These are phyloP conservation scores for Penaeus chinensis DNA, from an alignment of 1,140 invertebrate genomes.

Conservation along the genomic window DNA sequence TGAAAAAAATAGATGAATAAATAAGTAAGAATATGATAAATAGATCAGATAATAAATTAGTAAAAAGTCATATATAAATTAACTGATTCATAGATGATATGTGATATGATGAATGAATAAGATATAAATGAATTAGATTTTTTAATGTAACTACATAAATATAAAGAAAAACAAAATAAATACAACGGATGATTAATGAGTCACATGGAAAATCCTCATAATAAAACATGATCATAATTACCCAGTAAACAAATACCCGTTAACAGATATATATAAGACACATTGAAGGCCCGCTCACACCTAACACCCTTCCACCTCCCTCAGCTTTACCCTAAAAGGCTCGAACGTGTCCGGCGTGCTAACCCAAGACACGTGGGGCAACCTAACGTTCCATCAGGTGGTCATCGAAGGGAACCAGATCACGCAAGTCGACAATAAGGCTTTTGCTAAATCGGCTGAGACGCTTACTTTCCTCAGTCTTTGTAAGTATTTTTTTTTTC, in stretches of 20 bases:
- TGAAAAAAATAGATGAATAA: too few relatives aligned
- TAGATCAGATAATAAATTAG: slow-evolving; percentile 20
- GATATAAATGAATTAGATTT: not conserved
- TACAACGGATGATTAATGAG: too few relatives aligned
- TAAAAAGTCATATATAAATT: slow-evolving; percentile 18
- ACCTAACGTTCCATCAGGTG: slow-evolving; percentile 17
- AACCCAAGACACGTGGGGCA: slow-evolving; percentile 27
- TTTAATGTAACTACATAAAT: not conserved
- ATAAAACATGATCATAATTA: too few relatives aligned
- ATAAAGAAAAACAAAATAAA: not conserved
- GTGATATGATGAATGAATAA: not conserved
- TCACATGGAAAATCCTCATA: not conserved
- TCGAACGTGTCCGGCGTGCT: slow-evolving; percentile 35
- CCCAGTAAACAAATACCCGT: too few relatives aligned
- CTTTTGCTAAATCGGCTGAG: slow-evolving; percentile 11
- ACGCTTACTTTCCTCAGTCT: slow-evolving; percentile 30
- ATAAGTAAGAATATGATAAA: not conserved
- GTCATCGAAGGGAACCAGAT: slow-evolving; percentile 11
- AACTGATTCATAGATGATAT: not conserved
- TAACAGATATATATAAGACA: too few relatives aligned
- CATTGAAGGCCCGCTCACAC: too few relatives aligned
- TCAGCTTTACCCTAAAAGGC: slow-evolving; percentile 26
- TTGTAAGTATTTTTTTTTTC: not conserved
- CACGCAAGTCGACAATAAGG: slow-evolving; percentile 28
- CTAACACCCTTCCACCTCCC: too few relatives aligned